phyloP scores from a whole-genome alignment of 2,113 vertebrate species.

The Glaucomys volans region DNA sequence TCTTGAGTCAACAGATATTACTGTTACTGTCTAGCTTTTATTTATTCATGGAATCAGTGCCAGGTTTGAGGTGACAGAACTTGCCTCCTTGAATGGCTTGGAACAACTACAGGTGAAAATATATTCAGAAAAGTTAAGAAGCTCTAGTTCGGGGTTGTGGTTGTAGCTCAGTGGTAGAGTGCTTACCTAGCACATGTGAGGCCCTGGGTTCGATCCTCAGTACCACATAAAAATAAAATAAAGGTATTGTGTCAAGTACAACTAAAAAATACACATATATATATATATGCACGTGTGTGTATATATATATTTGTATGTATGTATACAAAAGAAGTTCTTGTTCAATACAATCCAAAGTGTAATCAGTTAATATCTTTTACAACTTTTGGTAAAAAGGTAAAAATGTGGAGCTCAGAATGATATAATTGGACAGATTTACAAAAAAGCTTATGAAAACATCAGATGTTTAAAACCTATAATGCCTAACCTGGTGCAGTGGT shows the following conservation, averaged over 20 bases:
- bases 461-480: no score
- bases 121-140: background rate
- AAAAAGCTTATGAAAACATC: background rate
- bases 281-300: no score
- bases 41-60: background rate
- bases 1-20: background rate
- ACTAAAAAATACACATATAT: no score
- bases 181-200: no score
- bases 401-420: background rate
- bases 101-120: background rate
- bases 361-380: background rate
- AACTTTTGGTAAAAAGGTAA: background rate
- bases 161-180: no score
- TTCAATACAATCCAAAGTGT: background rate
- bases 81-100: background rate
- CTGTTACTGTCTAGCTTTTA: background rate
- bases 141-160: no score
- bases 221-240: no score
- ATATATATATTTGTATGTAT: no score
- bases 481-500: no score
- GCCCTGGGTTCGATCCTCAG: no score
- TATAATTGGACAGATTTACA: background rate
- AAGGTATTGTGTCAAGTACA: no score
- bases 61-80: no score
- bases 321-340: background rate